A percentile compares a stretch with the other conserved stretches of the same genome.
These are phyloP conservation scores for Pammene aurita DNA, from an alignment of 2,888 invertebrate genomes.

Conservation along the genomic window DNA sequence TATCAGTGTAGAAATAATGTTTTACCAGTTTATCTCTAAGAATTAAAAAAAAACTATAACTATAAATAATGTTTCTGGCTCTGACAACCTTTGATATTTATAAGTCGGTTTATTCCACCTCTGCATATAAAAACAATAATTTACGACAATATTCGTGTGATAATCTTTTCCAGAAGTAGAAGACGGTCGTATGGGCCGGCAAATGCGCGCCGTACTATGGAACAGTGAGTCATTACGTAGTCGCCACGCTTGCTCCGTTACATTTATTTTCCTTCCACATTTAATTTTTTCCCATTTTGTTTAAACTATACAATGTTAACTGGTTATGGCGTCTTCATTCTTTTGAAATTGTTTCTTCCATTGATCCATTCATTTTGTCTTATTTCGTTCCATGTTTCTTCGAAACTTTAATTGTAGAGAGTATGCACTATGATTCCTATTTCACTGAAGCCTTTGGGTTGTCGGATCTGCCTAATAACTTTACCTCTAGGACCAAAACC, in stretches of 20 bases:
- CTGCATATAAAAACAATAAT: not conserved
- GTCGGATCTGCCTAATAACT: not conserved
- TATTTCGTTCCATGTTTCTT: not conserved
- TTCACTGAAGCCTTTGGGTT: not conserved
- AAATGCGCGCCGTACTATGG: constrained; percentile 92
- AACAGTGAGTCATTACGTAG: constrained; percentile 87
- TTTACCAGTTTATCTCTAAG: no score
- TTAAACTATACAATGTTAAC: constrained; percentile 13
- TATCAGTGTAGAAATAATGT: no score
- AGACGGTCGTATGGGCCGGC: constrained; percentile 90
- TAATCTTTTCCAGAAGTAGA: constrained; percentile 86
- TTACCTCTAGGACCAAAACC: not conserved
- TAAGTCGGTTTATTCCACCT: no score
- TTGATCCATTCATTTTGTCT: not conserved
- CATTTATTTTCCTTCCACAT: constrained; percentile 44
- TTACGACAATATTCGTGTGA: constrained; percentile 40
- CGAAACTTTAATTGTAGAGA: not conserved
- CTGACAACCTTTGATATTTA: no score
- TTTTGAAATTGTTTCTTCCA: not conserved
- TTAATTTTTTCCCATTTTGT: constrained; percentile 13
- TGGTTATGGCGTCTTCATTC: constrained; percentile 26
- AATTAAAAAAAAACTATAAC: no score
- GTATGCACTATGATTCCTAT: not conserved
- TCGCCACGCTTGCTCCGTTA: constrained; percentile 57
- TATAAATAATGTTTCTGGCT: no score